A percentile compares a stretch with the other conserved stretches of the same genome.
phyloP scores from a whole-genome alignment of 2,888 invertebrate species.

The Dioctria rufipes region DNA sequence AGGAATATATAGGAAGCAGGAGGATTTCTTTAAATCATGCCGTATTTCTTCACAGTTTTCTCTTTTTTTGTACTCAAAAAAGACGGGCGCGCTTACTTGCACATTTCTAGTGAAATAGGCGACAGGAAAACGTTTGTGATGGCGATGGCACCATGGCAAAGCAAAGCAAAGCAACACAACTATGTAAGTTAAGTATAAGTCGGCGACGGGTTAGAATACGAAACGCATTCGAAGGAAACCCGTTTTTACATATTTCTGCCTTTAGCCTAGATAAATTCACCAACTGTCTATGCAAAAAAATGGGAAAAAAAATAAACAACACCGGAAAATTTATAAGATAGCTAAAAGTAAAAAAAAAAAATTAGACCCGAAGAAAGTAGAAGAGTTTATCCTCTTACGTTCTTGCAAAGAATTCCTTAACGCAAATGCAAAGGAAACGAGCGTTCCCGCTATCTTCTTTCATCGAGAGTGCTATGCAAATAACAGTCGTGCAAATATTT shows the following conservation, averaged over 20 bases:
- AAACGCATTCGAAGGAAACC: conserved; percentile 44
- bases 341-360: not conserved
- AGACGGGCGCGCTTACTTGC: conserved; percentile 22
- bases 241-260: conserved; percentile 41
- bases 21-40: conserved; percentile 14
- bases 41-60: conserved; percentile 15
- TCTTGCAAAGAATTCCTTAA: conserved; percentile 19
- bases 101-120: not conserved
- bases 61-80: conserved; percentile 9
- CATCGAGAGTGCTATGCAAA: conserved; percentile 34
- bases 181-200: not conserved
- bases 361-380: not conserved
- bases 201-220: conserved; percentile 40
- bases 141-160: not conserved
- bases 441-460: conserved; percentile 4
- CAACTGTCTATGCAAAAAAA: conserved; percentile 38
- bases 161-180: conserved; percentile 10
- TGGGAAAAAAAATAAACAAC: not conserved
- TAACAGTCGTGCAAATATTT: conserved; percentile 41
- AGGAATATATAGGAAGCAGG: conserved; percentile 21
- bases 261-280: conserved; percentile 17
- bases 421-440: conserved; percentile 36
- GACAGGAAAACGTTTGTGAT: conserved; percentile 20
- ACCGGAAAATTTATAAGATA: conserved; percentile 21
- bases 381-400: conserved; percentile 20